These are phyloP conservation scores for Pyrgus malvae DNA, from an alignment of 2,888 invertebrate genomes.

Conservation along the genomic window DNA sequence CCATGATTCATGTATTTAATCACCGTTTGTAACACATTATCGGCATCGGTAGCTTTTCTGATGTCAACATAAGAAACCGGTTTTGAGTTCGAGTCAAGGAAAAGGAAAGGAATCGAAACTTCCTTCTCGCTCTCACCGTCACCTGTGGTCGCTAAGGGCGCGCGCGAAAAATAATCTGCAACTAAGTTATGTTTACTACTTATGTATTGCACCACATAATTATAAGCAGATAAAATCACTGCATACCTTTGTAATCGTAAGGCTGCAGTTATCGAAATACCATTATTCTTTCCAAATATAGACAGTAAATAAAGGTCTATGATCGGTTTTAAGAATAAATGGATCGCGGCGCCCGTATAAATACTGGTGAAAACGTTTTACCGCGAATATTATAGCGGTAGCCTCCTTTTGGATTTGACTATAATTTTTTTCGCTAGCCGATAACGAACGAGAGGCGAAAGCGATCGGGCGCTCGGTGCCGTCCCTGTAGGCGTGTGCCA, in stretches of 20 bases:
- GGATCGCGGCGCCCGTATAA: conserved; percentile 32
- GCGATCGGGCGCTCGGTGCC: conserved; percentile 3
- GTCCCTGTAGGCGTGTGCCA: conserved; percentile 14
- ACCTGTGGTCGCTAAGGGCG: conserved; percentile 7
- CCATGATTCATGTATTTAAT: no score
- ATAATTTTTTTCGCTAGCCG: conserved; percentile 28
- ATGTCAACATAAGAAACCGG: no score
- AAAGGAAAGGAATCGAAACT: conserved; percentile 11
- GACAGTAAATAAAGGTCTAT: conserved; percentile 30
- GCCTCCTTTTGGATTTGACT: conserved; percentile 35
- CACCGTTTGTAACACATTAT: no score
- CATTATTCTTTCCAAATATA: conserved; percentile 22
- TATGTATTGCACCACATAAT: conserved; percentile 21
- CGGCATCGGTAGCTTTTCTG: no score
- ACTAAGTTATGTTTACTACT: conserved; percentile 21
- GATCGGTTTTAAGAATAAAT: conserved; percentile 32
- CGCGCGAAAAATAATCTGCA: conserved; percentile 32
- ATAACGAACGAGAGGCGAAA: conserved; percentile 14
- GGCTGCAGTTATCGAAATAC: conserved; percentile 26
- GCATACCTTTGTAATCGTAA: conserved; percentile 29
- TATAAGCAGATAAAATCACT: conserved; percentile 30
- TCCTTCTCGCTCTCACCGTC: background rate
- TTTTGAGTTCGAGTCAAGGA: no score
- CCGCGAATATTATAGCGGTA: conserved; percentile 32
- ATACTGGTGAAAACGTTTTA: conserved; percentile 34